Evolutionary conservation across 2,797 vertebrate genomes (phyloP).

Genomic region (Oreonectes daqikongensis): DNA sequence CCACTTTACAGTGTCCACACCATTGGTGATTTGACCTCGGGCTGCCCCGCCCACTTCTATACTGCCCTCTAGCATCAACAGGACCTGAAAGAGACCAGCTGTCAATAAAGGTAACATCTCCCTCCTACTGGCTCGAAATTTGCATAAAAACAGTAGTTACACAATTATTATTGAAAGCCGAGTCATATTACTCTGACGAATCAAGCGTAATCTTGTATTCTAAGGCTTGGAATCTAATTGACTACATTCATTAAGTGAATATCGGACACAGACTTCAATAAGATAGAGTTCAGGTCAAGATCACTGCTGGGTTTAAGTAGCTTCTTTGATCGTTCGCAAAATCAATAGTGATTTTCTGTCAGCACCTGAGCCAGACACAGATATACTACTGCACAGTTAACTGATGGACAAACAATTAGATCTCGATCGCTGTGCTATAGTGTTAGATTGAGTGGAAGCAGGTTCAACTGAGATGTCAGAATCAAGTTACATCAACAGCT

Average conservation of each 20-base stretch:
- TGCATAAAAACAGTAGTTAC: slow-evolving; percentile 8
- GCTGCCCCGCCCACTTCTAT: slow-evolving; percentile 71
- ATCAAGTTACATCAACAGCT: background rate
- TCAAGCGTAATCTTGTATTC: background rate
- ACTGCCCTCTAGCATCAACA: slow-evolving; percentile 74
- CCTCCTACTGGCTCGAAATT: slow-evolving; percentile 7
- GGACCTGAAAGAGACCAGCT: slow-evolving; percentile 69
- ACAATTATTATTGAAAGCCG: slow-evolving; percentile 3
- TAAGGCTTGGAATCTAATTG: slow-evolving; percentile 30
- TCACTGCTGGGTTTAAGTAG: slow-evolving; percentile 57
- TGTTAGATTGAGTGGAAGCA: background rate
- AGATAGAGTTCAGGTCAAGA: slow-evolving; percentile 43
- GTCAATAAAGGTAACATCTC: slow-evolving; percentile 1
- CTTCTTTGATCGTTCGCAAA: slow-evolving; percentile 44
- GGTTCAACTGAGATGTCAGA: background rate
- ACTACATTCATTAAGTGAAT: slow-evolving; percentile 47
- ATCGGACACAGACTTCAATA: slow-evolving; percentile 43
- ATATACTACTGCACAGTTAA: slow-evolving; percentile 43
- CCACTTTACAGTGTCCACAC: slow-evolving; percentile 97
- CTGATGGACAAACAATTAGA: slow-evolving; percentile 41
- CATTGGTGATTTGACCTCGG: slow-evolving; percentile 86
- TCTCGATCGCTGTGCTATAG: background rate
- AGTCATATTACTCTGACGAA: background rate
- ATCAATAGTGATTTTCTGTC: slow-evolving; percentile 52
- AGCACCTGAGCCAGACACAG: slow-evolving; percentile 45